Percentiles rank a stretch among this genome's conserved stretches.
These are phyloP conservation scores for Sphaerodactylus townsendi DNA, from an alignment of 2,113 vertebrate species.

Conservation along the genomic window DNA sequence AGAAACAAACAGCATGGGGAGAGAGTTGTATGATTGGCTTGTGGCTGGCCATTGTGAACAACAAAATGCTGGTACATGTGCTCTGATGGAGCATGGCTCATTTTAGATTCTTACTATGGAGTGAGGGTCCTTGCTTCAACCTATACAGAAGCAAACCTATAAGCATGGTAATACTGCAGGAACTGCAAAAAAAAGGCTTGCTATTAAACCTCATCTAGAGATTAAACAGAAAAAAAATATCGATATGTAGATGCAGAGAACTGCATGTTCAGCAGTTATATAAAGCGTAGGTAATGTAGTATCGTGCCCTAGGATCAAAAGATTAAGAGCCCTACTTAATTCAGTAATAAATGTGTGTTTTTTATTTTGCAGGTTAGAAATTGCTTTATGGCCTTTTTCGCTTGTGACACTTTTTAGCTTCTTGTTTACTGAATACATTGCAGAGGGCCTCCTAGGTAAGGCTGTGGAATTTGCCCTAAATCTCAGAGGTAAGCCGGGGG, in stretches of 20 bases:
- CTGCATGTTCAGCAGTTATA: neutral
- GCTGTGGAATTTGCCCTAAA: neutral
- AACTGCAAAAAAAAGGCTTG: neutral
- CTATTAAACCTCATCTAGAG: neutral
- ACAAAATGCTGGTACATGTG: neutral
- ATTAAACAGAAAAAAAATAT: too few relatives aligned
- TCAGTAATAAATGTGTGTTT: neutral
- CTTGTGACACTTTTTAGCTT: neutral
- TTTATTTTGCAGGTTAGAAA: neutral
- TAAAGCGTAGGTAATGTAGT: neutral
- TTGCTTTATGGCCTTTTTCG: neutral
- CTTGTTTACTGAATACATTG: neutral
- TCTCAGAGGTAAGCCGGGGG: neutral
- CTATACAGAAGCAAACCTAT: neutral
- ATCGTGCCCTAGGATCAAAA: neutral
- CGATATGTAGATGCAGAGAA: neutral
- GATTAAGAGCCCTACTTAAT: constrained; percentile 2
- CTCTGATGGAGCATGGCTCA: neutral
- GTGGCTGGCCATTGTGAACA: neutral
- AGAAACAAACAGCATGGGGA: neutral
- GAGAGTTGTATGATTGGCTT: neutral
- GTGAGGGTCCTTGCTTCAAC: neutral
- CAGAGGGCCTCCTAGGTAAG: neutral
- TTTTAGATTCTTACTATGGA: neutral
- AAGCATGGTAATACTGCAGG: neutral